These are phyloP conservation scores for Gonatopus flavifemur DNA, from an alignment of 1,140 invertebrate genomes.

Conservation along the genomic window DNA sequence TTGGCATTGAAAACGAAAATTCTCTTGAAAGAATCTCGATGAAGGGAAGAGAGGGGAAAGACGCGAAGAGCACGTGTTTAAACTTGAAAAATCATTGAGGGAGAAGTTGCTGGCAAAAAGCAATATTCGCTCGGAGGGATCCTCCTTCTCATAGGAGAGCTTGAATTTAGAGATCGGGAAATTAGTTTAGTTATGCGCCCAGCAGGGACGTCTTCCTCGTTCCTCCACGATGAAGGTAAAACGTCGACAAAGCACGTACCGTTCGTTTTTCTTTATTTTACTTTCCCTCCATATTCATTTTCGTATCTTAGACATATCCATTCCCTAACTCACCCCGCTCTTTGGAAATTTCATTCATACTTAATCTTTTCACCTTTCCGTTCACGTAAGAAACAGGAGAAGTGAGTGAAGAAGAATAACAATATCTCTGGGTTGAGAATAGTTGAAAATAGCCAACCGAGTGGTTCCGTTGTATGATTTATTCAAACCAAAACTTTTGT, in stretches of 20 bases:
- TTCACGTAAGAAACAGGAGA: constrained; percentile 1
- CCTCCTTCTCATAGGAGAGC: constrained; percentile 29
- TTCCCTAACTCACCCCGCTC: constrained; percentile 6
- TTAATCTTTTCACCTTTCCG: not conserved
- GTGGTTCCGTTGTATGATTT: too few species aligned
- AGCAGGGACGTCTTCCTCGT: constrained; percentile 39
- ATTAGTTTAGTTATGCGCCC: constrained; percentile 53
- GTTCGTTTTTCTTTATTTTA: constrained; percentile 16
- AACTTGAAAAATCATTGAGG: too few species aligned
- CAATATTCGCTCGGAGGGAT: constrained; percentile 36
- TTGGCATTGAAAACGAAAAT: too few species aligned
- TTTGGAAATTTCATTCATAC: constrained; percentile 6
- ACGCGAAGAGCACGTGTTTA: too few species aligned
- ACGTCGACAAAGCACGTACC: constrained; percentile 37
- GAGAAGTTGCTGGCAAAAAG: constrained; percentile 33
- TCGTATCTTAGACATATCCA: too few species aligned
- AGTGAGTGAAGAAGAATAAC: too few species aligned
- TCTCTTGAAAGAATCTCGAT: too few species aligned
- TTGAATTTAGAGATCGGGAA: constrained; percentile 43
- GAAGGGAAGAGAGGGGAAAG: not conserved
- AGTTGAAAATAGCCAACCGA: too few species aligned
- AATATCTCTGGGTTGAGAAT: too few species aligned
- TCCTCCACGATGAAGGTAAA: constrained; percentile 30
- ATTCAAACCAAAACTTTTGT: too few species aligned
- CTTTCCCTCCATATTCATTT: not conserved